These are phyloP conservation scores for Rhynchophorus ferrugineus DNA, from an alignment of 1,140 invertebrate genomes.

Conservation along the genomic window DNA sequence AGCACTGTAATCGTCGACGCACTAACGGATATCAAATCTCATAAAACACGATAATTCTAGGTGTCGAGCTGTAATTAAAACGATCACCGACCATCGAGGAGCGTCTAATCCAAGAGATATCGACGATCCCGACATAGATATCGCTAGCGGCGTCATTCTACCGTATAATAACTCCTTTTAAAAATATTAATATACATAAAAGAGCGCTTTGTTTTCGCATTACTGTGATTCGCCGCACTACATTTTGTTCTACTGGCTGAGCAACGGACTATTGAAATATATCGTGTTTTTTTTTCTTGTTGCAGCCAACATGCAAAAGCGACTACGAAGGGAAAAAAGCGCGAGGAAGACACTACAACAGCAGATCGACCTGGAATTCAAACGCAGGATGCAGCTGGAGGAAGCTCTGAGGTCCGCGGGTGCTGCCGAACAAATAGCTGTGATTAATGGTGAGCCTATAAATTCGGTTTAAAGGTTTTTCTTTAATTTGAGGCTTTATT, in stretches of 20 bases:
- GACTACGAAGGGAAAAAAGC: constrained; percentile 77
- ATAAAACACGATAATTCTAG: neutral
- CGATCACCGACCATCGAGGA: neutral
- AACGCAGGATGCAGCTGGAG: constrained; percentile 67
- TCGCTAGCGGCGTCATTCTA: neutral
- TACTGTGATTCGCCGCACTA: too few relatives aligned
- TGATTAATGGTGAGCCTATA: constrained; percentile 62
- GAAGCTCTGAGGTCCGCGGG: constrained; percentile 72
- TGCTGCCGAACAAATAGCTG: constrained; percentile 66
- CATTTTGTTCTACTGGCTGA: too few relatives aligned
- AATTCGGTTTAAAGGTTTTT: neutral
- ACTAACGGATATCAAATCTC: neutral
- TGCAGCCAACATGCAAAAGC: constrained; percentile 78
- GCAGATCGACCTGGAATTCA: constrained; percentile 70
- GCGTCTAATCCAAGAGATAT: neutral
- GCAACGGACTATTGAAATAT: too few relatives aligned
- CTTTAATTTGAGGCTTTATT: neutral
- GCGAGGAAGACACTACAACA: constrained; percentile 74
- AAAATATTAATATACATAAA: neutral
- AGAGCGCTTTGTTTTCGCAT: neutral
- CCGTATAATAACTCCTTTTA: neutral
- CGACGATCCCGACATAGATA: neutral
- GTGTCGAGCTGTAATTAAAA: neutral
- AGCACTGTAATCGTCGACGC: too few relatives aligned
- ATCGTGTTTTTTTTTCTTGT: constrained; percentile 35